These are phyloP conservation scores for Papilio glaucus DNA, from an alignment of 1,140 invertebrate genomes.

Conservation along the genomic window DNA sequence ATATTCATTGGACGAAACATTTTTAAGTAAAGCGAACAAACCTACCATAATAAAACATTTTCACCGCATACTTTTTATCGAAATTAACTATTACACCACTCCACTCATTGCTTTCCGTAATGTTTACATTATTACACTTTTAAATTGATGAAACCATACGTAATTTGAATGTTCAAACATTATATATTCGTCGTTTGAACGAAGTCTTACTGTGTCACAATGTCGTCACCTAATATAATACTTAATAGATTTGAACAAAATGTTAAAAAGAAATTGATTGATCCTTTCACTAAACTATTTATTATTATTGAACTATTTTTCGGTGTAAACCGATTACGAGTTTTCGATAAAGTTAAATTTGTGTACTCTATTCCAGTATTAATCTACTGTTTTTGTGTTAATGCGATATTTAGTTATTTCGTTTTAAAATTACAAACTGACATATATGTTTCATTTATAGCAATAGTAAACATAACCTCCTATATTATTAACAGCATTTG, in stretches of 20 bases:
- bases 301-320: not conserved
- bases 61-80: not conserved
- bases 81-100: not conserved
- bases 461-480: not conserved
- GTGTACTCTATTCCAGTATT: not conserved
- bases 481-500: not conserved
- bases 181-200: not conserved
- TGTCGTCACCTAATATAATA: not conserved
- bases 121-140: not conserved
- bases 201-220: not conserved
- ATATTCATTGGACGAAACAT: not conserved
- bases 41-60: not conserved
- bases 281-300: not conserved
- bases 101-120: not conserved
- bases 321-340: not conserved
- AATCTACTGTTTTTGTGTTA: not conserved
- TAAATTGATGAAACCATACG: not conserved
- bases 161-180: not conserved
- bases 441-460: not conserved
- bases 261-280: not conserved
- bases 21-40: not conserved
- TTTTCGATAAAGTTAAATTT: constrained; percentile 1
- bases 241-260: not conserved
- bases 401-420: not conserved
- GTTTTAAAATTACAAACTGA: not conserved